These are phyloP conservation scores for Agonum fuliginosum DNA, from an alignment of 2,888 invertebrate genomes.

Conservation along the genomic window DNA sequence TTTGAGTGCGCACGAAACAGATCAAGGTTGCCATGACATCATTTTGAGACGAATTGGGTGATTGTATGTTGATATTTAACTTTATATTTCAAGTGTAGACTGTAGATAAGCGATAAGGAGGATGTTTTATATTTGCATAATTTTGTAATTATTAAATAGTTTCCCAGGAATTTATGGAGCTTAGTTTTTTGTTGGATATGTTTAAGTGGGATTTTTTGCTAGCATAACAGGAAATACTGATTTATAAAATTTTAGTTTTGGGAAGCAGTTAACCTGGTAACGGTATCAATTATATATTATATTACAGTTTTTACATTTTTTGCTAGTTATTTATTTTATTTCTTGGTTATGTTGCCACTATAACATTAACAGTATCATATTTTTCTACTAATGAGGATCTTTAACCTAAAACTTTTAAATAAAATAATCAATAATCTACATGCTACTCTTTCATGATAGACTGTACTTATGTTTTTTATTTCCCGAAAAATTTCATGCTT, in stretches of 20 bases:
- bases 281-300: background rate
- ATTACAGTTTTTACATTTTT: no score
- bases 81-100: background rate
- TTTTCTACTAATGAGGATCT: no score
- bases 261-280: background rate
- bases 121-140: background rate
- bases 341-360: no score
- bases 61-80: constrained; percentile 17
- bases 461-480: no score
- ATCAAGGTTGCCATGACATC: constrained; percentile 33
- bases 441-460: no score
- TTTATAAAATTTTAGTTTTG: background rate
- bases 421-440: no score
- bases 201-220: constrained; percentile 5
- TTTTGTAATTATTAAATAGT: constrained; percentile 4
- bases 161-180: background rate
- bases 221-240: background rate
- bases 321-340: no score
- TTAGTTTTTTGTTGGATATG: no score
- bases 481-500: no score
- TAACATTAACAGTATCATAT: no score
- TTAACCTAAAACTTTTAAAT: no score
- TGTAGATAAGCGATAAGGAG: background rate
- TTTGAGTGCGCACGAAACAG: constrained; percentile 22
- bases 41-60: background rate